Base-by-base conservation (phyloP, 2,888 invertebrate genomes). In the Conus canariensis region DNA sequence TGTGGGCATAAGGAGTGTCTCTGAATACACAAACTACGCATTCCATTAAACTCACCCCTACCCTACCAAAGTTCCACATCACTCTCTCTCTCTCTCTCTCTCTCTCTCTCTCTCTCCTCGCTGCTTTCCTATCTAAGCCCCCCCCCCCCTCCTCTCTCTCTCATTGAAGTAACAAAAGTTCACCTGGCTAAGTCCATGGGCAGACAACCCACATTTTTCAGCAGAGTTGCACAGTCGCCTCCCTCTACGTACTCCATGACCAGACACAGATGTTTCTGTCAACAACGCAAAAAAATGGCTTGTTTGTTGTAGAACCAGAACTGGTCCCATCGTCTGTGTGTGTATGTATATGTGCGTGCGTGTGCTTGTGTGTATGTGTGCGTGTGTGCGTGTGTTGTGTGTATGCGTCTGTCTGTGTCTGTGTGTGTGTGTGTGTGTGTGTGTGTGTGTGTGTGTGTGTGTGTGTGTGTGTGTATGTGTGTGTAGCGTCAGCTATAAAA, bases 161-260 rank as follows among this genome's bases (percentile, higher is more conserved):
- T 22, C 70, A 19, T 8, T 70, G 12, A 45, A 45, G 45, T 45
- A 45, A 45, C 45, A 45, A 45, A 45, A 45, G 45, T 45, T 64
- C 19, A 83, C 91, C 98, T 97, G 89, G 99, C 98, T 98, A 99
- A 98, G 96, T 99, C 99, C 7, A 99, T 97, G 8, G 99, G 99
- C 90, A 99, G 97, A 1, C 99, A 99, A 0, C 99, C 99, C 94
- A 98, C 98, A 93, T 98, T 98, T 96, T 99, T 99, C 56, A 99
- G 97, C 91, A 99, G 97, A 89, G 99, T 98, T 60, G 99, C 99
- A 97, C 99, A 99, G 97, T 99, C 99, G 2, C 99, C 99, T 88
- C 99, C 99, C 96, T 99, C 99, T 10, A 99, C 99, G 96, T 99
- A 99, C 96, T 99, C 99, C 98, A 99, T 98, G 89, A 99, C 99